These are phyloP conservation scores for Tympanuchus pallidicinctus DNA, from an alignment of 2,113 vertebrate species.

Conservation along the genomic window DNA sequence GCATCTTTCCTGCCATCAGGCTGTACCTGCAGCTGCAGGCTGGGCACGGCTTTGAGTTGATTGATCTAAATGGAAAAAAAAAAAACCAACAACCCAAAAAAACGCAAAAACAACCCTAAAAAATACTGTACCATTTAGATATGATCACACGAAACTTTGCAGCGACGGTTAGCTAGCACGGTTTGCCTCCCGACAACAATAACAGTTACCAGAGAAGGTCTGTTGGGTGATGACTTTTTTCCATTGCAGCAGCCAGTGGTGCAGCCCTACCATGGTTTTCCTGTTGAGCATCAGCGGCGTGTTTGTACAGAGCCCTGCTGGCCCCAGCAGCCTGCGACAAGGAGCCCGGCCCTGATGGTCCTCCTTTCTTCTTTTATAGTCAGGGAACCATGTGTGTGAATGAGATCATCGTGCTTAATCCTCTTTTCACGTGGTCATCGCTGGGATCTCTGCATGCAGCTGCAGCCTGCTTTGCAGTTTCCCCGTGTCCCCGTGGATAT, in stretches of 20 bases:
- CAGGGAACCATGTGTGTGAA: neutral
- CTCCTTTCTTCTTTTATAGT: neutral
- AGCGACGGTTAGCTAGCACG: neutral
- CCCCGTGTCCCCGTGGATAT: neutral
- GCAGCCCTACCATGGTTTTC: slow-evolving; percentile 51
- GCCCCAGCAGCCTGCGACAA: neutral
- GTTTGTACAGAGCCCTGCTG: neutral
- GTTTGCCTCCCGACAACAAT: neutral
- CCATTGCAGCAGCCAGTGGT: slow-evolving; percentile 1
- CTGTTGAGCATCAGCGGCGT: neutral
- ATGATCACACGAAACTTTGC: neutral
- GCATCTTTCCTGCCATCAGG: neutral
- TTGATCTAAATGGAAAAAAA: neutral
- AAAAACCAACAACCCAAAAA: neutral
- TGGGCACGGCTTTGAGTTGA: neutral
- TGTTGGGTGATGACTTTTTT: slow-evolving; percentile 49
- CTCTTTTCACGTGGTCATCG: accelerated
- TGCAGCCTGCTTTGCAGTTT: neutral
- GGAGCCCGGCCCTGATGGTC: neutral
- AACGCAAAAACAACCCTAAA: neutral
- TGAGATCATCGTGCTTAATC: neutral
- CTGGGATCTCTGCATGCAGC: neutral
- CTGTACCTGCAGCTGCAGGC: neutral
- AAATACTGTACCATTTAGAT: neutral
- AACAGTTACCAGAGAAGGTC: neutral